phyloP scores from a whole-genome alignment of 2,797 vertebrate species.

The Esox lucius region DNA sequence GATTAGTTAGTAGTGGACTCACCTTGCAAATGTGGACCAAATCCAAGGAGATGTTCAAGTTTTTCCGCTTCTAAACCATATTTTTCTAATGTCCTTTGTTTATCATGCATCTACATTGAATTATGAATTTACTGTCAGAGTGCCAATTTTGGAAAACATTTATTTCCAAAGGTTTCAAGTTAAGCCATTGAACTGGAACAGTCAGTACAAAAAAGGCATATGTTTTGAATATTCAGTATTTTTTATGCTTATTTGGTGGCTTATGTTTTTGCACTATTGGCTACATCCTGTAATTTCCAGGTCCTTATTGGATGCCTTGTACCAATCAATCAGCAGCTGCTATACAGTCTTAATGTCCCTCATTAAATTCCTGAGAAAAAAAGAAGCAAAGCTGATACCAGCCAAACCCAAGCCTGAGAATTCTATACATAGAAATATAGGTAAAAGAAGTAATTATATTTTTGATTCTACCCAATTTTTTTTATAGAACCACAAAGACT shows the following conservation, averaged over 20 bases:
- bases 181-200: constrained; percentile 45
- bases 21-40: constrained; percentile 32
- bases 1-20: constrained; percentile 11
- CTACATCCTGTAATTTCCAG: constrained; percentile 19
- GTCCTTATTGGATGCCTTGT: constrained; percentile 16
- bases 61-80: constrained; percentile 32
- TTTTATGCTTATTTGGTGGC: constrained; percentile 12
- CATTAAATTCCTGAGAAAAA: constrained; percentile 14
- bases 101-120: constrained; percentile 25
- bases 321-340: constrained; percentile 32
- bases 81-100: constrained; percentile 38
- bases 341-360: constrained; percentile 24
- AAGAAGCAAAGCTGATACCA: background rate
- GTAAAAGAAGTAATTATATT: background rate
- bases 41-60: constrained; percentile 26
- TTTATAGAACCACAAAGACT: background rate
- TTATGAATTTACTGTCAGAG: constrained; percentile 31
- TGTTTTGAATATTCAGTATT: constrained; percentile 24
- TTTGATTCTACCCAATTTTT: constrained; percentile 10
- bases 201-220: constrained; percentile 22
- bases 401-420: constrained; percentile 10
- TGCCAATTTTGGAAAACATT: constrained; percentile 32
- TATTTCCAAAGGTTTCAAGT: constrained; percentile 15
- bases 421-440: background rate
- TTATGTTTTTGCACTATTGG: constrained; percentile 56